Evolutionary conservation across 2,113 vertebrate species (phyloP).

Genomic region (Climacteris rufus): DNA sequence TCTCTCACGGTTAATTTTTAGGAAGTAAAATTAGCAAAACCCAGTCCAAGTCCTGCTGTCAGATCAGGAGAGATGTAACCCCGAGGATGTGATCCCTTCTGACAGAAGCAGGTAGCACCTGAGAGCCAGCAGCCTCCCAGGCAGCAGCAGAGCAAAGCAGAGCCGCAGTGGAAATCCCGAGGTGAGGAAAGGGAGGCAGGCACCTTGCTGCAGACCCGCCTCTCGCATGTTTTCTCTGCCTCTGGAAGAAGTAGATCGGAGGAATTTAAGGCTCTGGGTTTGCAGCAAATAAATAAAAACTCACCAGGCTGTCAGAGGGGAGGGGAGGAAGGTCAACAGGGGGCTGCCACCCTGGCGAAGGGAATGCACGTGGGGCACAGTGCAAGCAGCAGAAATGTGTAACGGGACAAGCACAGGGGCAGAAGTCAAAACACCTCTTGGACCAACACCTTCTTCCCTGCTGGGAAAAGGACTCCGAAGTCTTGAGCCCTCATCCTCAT

Average conservation of each 20-base stretch:
- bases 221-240: background rate
- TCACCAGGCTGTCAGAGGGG: background rate
- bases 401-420: background rate
- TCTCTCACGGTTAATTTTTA: background rate
- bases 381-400: background rate
- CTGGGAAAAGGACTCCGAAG: background rate
- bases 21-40: background rate
- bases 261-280: background rate
- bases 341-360: background rate
- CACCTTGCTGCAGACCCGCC: background rate
- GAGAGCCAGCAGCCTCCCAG: background rate
- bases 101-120: background rate
- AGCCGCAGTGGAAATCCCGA: background rate
- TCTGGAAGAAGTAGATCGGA: background rate
- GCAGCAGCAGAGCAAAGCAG: background rate
- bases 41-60: background rate
- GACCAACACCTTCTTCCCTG: background rate
- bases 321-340: background rate
- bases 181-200: background rate
- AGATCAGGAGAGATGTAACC: background rate
- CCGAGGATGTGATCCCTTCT: background rate
- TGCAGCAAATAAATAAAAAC: background rate
- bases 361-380: rapidly evolving
- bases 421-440: background rate
- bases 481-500: background rate